Evolutionary conservation across 2,113 vertebrate genomes (phyloP).

Genomic region (Noturus placidus): DNA sequence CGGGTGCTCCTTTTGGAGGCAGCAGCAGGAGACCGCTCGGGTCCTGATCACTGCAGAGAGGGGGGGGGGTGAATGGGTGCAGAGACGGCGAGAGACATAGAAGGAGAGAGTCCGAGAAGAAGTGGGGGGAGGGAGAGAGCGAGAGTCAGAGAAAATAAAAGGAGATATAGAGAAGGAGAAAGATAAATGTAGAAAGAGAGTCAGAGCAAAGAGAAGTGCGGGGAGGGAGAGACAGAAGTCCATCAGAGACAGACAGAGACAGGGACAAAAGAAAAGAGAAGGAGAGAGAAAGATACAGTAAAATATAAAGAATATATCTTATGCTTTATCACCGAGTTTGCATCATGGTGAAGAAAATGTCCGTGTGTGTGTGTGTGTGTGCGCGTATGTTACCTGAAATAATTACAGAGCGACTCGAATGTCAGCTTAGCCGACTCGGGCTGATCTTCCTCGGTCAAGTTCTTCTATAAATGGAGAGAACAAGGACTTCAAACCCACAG

Average conservation of each 20-base stretch:
- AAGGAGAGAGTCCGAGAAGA: too few relatives aligned
- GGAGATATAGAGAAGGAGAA: too few relatives aligned
- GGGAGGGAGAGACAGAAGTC: rapidly evolving
- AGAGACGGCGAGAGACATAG: too few relatives aligned
- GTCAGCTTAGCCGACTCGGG: conserved; percentile 87
- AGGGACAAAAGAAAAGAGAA: not conserved
- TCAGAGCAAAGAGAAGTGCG: too few relatives aligned
- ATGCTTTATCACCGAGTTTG: not conserved
- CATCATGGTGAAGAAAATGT: not conserved
- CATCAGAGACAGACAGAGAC: not conserved
- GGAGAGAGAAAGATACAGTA: not conserved
- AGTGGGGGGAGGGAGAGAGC: too few relatives aligned
- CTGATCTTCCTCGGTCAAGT: conserved; percentile 87
- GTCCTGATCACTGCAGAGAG: conserved; percentile 81
- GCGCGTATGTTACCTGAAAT: conserved; percentile 84
- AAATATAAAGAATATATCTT: not conserved
- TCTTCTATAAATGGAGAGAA: conserved; percentile 75
- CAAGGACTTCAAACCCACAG: not conserved
- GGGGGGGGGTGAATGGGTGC: not conserved
- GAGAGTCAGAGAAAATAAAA: too few relatives aligned
- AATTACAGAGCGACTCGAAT: conserved; percentile 90
- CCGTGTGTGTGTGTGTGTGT: not conserved
- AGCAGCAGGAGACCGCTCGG: conserved; percentile 88
- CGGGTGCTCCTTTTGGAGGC: conserved; percentile 82
- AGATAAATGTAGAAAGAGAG: too few relatives aligned